Evolutionary conservation across 2,797 vertebrate genomes (phyloP).

Genomic region (Betta splendens): DNA sequence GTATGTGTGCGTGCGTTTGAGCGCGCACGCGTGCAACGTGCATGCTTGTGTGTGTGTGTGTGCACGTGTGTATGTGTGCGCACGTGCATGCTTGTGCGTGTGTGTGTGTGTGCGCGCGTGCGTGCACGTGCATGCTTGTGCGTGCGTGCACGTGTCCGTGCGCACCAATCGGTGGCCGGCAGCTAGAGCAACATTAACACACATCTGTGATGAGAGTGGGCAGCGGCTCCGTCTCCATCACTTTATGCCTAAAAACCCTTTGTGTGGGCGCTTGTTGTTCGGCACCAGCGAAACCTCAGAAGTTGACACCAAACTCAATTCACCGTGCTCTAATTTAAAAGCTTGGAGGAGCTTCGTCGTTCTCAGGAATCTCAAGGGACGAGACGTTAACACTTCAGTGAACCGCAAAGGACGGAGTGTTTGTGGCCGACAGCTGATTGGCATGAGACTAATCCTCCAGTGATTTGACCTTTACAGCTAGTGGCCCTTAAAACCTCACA

Average conservation of each 20-base stretch:
- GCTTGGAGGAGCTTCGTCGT: conserved; percentile 25
- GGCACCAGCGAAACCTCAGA: conserved; percentile 22
- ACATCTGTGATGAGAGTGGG: too few relatives aligned
- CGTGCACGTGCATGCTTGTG: too few relatives aligned
- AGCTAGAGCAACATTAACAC: too few relatives aligned
- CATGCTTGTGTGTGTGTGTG: too few relatives aligned
- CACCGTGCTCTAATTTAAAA: conserved; percentile 34
- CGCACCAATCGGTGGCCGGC: too few relatives aligned
- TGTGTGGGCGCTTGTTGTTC: conserved; percentile 24
- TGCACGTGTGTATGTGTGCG: too few relatives aligned
- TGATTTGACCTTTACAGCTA: conserved; percentile 26
- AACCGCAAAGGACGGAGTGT: conserved; percentile 40
- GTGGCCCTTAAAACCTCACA: conserved; percentile 30
- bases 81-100: too few relatives aligned
- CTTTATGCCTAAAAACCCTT: conserved; percentile 43
- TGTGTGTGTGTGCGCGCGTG: too few relatives aligned
- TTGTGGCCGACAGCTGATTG: conserved; percentile 47
- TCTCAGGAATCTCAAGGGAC: conserved; percentile 18
- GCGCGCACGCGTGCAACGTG: too few relatives aligned
- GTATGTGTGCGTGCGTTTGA: too few relatives aligned
- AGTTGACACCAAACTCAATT: conserved; percentile 43
- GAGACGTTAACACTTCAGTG: conserved; percentile 30
- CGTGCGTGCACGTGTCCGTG: too few relatives aligned
- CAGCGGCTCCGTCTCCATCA: conserved; percentile 19
- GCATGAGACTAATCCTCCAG: conserved; percentile 16